Evolutionary conservation across 2,113 vertebrate species (phyloP), one percentile per base, ranked within the genome.

Genomic region (Orientallactaga bullata): DNA sequence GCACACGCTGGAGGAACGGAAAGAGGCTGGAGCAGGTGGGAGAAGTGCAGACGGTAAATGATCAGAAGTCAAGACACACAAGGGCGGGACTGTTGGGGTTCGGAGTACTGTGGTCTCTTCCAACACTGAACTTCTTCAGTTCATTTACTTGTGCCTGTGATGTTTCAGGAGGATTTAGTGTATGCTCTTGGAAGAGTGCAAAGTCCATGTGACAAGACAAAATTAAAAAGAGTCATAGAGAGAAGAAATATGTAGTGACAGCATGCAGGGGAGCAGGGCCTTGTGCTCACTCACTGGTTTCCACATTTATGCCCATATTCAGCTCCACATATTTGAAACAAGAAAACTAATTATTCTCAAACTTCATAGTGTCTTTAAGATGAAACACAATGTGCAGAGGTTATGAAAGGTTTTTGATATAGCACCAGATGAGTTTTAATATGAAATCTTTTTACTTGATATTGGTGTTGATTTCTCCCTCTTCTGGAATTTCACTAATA

Each of bases 271-370:
- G 12, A 35, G n/a, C 1, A 6, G 23, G 13, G 21, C 2, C 6
- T 5, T 60, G 20, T 55, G 77, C n/a, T 26, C 47, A 7, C 2
- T 16, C 24, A 42, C 32, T 30, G 16, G 11, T 9, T 21, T 63
- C 58, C 0, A 2, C 0, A 2, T 0, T 0, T 4, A 8, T 28
- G 42, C 20, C 32, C 42, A 20, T 2, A 12, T 60, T 69, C 10
- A 21, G 26, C 73, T 73, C 42, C 23, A 61, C 7, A 37, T 7
- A 5, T 60, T 24, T 85, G 30, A 37, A 68, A 5, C 7, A 65
- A 74, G n/a, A 39, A 51, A 4, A 0, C 23, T 13, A 63, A 24
- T 35, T 1, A n/a, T 13, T 69, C 11, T 79, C 35, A 26, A 0
- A 2, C 1, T 17, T 37, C 58, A 6, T 17, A 18, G 18, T 51